Conservation (phyloP, 2,113 vertebrate species). For the Spea bombifrons region DNA sequence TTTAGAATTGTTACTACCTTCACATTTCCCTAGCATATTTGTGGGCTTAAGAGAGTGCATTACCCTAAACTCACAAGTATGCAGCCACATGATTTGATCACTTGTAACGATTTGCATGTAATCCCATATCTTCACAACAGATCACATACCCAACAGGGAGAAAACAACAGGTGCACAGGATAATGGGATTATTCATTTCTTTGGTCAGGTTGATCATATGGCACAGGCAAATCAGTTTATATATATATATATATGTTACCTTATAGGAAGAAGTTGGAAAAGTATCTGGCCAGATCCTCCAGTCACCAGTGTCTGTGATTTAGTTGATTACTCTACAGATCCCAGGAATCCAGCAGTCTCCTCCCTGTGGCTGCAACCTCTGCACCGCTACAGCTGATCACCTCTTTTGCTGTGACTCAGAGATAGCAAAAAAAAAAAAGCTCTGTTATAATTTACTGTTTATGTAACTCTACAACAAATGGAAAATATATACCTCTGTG, state of each 20-base stretch:
- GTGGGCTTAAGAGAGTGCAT: no score
- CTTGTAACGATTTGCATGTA: no score
- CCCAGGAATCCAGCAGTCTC: constrained; percentile 7
- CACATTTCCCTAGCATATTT: no score
- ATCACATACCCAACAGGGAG: background rate
- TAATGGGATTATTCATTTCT: background rate
- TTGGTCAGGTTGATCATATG: background rate
- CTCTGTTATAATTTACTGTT: background rate
- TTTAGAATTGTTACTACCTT: no score
- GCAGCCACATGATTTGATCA: no score
- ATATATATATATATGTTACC: constrained; percentile 4
- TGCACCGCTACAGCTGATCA: constrained; percentile 25
- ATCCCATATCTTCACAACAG: background rate
- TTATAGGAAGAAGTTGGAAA: constrained; percentile 10
- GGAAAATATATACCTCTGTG: no score
- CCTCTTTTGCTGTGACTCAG: constrained; percentile 7
- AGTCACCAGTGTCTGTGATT: background rate
- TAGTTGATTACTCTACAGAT: background rate
- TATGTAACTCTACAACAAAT: background rate
- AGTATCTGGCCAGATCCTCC: background rate
- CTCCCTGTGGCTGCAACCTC: constrained; percentile 15
- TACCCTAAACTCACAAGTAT: no score
- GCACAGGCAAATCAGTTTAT: background rate
- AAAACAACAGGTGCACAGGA: background rate
- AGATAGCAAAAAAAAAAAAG: background rate